Base-by-base conservation (phyloP, 2,888 invertebrate species). In the Tetanocera ferruginea region DNA sequence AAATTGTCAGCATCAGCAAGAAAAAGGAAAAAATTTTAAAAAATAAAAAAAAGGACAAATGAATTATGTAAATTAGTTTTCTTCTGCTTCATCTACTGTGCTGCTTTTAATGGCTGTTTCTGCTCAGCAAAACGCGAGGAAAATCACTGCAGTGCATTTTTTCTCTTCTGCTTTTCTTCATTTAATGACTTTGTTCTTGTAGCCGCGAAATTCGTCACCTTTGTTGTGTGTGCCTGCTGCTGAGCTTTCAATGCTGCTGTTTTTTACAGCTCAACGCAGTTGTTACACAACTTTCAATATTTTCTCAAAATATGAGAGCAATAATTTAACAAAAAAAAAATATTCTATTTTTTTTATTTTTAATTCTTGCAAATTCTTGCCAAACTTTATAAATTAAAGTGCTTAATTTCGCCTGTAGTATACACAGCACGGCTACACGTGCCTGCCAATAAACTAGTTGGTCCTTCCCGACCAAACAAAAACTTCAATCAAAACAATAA, bases 151-250 rank as follows among this genome's bases (percentile, higher is more conserved):
- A 25, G 0, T 0, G 49, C 11, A 14, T 43, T 43, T 43, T 43
- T 43, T 43, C 3, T 43, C 11, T 43, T 11, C 43, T 6, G 1
- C 2, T 14, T 43, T n/a, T 25, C 43, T 51, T 23, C 34, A 43
- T 43, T 60, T 23, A 0, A 49, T 43, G 49, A n/a, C 28, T 73
- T 62, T 73, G 73, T 73, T 19, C 60, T 43, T 55, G 60, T 73
- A 60, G 60, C 49, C 49, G 73, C 62, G 73, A 73, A 60, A 62
- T 60, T 73, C 73, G 62, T 73, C 73, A 49, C 73, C 73, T 73
- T 60, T 11, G 49, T 5, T 37, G 69, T 49, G 25, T 57, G 55
- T 55, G n/a, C 9, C 55, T 62, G 28, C 3, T 11, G 6, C 64
- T 28, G 64, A 14, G 6, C 6, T 37, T 4, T 37, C 9, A 8